Conservation (phyloP, 1,140 invertebrate species). For the Camponotus vicinus region DNA sequence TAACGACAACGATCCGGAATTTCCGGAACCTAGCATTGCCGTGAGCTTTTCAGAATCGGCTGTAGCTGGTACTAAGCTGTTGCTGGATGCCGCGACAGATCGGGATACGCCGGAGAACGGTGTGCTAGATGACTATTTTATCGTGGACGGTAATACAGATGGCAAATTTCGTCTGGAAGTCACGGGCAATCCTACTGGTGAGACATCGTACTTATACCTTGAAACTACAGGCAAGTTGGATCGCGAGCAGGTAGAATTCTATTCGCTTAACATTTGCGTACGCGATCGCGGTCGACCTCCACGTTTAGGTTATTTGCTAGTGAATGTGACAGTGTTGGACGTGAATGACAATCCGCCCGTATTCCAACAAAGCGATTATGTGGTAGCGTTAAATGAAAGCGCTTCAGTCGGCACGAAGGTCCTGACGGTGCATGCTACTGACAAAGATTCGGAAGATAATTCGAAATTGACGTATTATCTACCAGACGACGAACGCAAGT, state of each 20-base stretch:
- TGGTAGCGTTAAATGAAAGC: slow-evolving; percentile 96
- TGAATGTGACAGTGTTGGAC: slow-evolving; percentile 96
- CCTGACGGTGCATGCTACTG: slow-evolving; percentile 95
- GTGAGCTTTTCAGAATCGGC: slow-evolving; percentile 97
- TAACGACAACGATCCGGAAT: slow-evolving; percentile 96
- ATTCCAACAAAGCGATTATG: slow-evolving; percentile 97
- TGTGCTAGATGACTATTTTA: slow-evolving; percentile 94
- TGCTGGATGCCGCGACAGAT: slow-evolving; percentile 95
- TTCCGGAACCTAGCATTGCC: slow-evolving; percentile 94
- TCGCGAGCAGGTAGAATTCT: slow-evolving; percentile 93
- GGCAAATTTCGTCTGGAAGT: slow-evolving; percentile 95
- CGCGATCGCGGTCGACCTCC: slow-evolving; percentile 94
- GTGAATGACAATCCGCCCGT: slow-evolving; percentile 98
- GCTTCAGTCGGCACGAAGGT: slow-evolving; percentile 95
- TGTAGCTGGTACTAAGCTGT: slow-evolving; percentile 93
- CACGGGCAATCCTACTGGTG: slow-evolving; percentile 94
- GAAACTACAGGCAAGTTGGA: slow-evolving; percentile 96
- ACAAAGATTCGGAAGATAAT: slow-evolving; percentile 96
- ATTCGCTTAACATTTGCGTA: slow-evolving; percentile 95
- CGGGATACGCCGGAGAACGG: slow-evolving; percentile 94
- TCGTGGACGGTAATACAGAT: slow-evolving; percentile 95
- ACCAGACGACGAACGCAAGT: slow-evolving; percentile 93
- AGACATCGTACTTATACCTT: slow-evolving; percentile 95
- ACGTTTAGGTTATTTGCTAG: slow-evolving; percentile 93
- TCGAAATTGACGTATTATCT: slow-evolving; percentile 96